Base-by-base conservation (phyloP, 1,140 invertebrate genomes). In the Anadara kagoshimensis region DNA sequence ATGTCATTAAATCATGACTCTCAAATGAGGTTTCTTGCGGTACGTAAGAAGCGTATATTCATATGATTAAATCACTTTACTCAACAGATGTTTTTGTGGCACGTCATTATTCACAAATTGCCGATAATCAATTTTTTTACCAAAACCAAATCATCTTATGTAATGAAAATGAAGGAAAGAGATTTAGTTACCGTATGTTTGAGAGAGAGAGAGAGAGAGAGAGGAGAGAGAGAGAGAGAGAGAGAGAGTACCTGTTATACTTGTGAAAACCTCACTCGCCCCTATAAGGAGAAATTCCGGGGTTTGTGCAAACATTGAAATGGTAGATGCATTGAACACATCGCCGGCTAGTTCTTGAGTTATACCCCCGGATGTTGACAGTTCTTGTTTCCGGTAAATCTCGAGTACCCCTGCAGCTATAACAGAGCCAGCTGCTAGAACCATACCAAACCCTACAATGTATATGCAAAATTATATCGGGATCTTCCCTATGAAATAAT, bases 241-340 rank as follows among this genome's bases (percentile, higher is more conserved):
- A 51, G 36, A 12, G n/a, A 41, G 68, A 65, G 43, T 78, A 86
- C 85, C 85, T 75, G 84, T 76, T 8, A 85, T 81, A 70, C 82
- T 83, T 11, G 90, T 87, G 78, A 91, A 91, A 0, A 91, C 89
- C 81, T 91, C 90, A 75, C 90, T 90, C 16, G 87, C 83, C 0
- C 90, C 90, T 49, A 91, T 86, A 91, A 79, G n/a, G 87, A 84
- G 81, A 91, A 90, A 91, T 75, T 90, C 87, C 20, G 90, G 90
- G 49, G 89, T 83, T 75, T 91, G 90, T 78, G 84, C 86, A 47
- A 90, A 87, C 11, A 84, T 75, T 26, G 74, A 72, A 22, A 84
- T 22, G 10, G 36, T 51, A 20, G 83, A 82, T 18, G 82, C 72
- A 36, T 83, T 82, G 68, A 82, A 85, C 11, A 47, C 73, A 61